A percentile compares a stretch with the other conserved stretches of the same genome.
Conservation (phyloP, 2,888 invertebrate species). For the Drosophila mettleri region DNA sequence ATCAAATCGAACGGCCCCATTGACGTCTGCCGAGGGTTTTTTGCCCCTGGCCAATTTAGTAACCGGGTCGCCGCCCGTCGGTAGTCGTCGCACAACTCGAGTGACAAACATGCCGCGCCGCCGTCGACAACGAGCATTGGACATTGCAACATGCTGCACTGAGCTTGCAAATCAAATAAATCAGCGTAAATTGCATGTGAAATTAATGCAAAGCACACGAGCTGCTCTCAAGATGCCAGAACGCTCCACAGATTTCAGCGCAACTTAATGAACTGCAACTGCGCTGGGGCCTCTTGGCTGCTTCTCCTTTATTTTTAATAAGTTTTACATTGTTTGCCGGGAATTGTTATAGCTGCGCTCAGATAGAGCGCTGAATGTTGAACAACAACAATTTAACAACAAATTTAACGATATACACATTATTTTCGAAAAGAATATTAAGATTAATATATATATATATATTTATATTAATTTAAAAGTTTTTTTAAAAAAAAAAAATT, state of each 20-base stretch:
- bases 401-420: too few relatives aligned
- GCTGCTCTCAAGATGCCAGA: conserved; percentile 32
- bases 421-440: too few relatives aligned
- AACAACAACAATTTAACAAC: too few relatives aligned
- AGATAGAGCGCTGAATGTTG: too few relatives aligned
- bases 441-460: too few relatives aligned
- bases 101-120: conserved; percentile 66
- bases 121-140: conserved; percentile 20
- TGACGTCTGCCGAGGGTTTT: conserved; percentile 41
- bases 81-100: conserved; percentile 34
- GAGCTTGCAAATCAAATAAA: conserved; percentile 79
- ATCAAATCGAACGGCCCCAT: conserved; percentile 66
- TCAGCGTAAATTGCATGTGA: conserved; percentile 82
- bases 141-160: conserved; percentile 28
- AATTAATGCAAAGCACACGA: conserved; percentile 74
- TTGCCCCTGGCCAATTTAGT: conserved; percentile 67
- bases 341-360: neutral
- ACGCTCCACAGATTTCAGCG: neutral
- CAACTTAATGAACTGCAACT: conserved; percentile 45
- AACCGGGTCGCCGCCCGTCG: conserved; percentile 34
- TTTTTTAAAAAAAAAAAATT: too few relatives aligned
- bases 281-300: neutral
- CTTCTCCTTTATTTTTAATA: conserved; percentile 17
- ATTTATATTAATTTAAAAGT: too few relatives aligned
- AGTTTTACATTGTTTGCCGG: conserved; percentile 13